Base-by-base conservation (phyloP, 2,113 vertebrate genomes). In the Pachypanchax playfairii region DNA sequence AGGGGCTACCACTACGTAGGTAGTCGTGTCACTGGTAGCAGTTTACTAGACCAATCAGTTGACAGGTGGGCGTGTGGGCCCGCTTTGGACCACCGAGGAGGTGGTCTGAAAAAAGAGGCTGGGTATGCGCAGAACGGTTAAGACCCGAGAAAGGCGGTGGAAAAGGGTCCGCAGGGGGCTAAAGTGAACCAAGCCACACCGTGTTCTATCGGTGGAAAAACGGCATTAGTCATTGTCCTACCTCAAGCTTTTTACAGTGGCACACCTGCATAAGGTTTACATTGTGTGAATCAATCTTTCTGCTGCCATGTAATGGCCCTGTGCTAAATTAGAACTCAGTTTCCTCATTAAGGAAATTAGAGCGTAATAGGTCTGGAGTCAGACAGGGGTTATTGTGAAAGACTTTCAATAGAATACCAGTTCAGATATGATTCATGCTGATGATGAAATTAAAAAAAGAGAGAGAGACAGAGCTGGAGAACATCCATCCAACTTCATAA, bases 301-400 rank as follows among this genome's bases (percentile, higher is more conserved):
- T 75, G 58, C 57, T 13, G 38, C 67, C 9, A 18, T 55, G 65
- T 67, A 62, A 43, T 18, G 42, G 35, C 36, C 24, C 12, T 17
- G 55, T 12, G 57, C 26, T 69, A 78, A 73, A 88, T 85, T 82
- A 82, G 60, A 47, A 15, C 64, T 56, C 12, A 31, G 38, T 48
- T 63, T 58, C 54, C 59, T 76, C 65, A 60, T 58, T 55, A 49
- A 70, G 49, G 44, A 66, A 65, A 59, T 55, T 53, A 70, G 62
- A 39, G 51, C 63, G 33, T 65, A 69, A 75, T 65, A 65, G 53
- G 64, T 49, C 6, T 54, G 18, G 22, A n/a, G 57, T 39, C 63
- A 57, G 46, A 52, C 17, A 9, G 75, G 41, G 17, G 22, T 4
- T 51, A 36, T 31, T 55, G 26, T 65, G 67, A 56, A 48, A 38